These are phyloP conservation scores for Deilephila elpenor DNA, from an alignment of 2,888 invertebrate genomes.

Conservation along the genomic window DNA sequence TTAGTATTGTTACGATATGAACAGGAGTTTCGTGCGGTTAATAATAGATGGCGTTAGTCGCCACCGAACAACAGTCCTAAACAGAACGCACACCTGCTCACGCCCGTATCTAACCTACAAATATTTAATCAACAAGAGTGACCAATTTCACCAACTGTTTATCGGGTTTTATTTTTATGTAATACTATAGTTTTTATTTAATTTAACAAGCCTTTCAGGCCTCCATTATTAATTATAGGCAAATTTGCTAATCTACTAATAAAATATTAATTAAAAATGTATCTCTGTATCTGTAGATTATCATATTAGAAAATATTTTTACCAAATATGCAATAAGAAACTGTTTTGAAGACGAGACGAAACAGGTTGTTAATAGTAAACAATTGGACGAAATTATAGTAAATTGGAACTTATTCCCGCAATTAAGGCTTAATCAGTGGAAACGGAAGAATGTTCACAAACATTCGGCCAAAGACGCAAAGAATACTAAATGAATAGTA, in stretches of 20 bases:
- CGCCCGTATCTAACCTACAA: neutral
- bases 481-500: neutral
- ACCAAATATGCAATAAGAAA: neutral
- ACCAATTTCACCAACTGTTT: neutral
- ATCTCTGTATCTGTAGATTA: too few relatives aligned
- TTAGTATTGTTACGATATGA: neutral
- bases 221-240: too few relatives aligned
- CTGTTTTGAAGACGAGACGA: neutral
- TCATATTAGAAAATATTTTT: conserved; percentile 23
- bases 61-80: conserved; percentile 18
- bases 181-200: conserved; percentile 31
- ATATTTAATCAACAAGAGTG: neutral
- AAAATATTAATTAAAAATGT: too few relatives aligned
- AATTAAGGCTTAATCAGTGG: conserved; percentile 20
- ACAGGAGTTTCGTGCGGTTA: neutral
- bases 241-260: too few relatives aligned
- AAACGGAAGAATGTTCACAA: neutral
- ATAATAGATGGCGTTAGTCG: conserved; percentile 11
- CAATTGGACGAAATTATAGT: conserved; percentile 30
- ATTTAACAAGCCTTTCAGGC: neutral
- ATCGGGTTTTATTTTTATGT: conserved; percentile 25
- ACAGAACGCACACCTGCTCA: neutral
- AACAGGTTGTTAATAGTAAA: conserved; percentile 18
- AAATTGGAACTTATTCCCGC: conserved; percentile 26
- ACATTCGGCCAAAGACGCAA: neutral